phyloP scores from a whole-genome alignment of 2,113 vertebrate species.

The Heterotis niloticus region DNA sequence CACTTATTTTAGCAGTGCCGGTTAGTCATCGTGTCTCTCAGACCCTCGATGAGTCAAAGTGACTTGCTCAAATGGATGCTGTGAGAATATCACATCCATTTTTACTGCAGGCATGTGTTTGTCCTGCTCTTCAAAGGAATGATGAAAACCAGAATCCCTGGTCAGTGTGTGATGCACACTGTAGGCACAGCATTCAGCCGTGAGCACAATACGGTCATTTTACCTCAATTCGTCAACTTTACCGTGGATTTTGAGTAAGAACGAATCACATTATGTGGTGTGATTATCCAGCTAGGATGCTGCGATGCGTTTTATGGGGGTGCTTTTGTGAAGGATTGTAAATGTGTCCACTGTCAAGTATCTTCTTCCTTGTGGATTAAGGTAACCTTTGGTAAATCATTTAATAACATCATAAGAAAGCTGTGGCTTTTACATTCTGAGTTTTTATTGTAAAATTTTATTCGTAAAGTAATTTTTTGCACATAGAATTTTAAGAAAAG shows the following conservation, averaged over 20 bases:
- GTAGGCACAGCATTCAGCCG: too few species aligned
- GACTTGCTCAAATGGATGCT: background rate
- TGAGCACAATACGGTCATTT: too few species aligned
- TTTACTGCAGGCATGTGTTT: background rate
- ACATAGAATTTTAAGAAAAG: background rate
- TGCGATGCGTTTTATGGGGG: background rate
- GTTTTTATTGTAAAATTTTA: background rate
- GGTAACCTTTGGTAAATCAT: constrained; percentile 7
- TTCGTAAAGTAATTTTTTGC: background rate
- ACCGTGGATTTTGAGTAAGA: too few species aligned
- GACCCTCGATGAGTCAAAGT: constrained; percentile 1
- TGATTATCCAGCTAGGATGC: background rate
- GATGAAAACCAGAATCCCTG: background rate
- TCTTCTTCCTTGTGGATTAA: background rate
- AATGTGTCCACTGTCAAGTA: too few species aligned
- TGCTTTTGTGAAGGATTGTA: too few species aligned
- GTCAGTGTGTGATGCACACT: too few species aligned
- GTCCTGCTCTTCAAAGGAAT: background rate
- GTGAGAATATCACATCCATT: background rate
- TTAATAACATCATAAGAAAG: background rate
- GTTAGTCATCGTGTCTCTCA: background rate
- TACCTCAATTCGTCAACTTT: too few species aligned
- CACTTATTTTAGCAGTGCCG: constrained; percentile 6
- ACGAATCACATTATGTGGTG: too few species aligned
- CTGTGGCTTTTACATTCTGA: background rate